These are phyloP conservation scores for Anthonomus grandis DNA, from an alignment of 1,140 invertebrate species.

Conservation along the genomic window DNA sequence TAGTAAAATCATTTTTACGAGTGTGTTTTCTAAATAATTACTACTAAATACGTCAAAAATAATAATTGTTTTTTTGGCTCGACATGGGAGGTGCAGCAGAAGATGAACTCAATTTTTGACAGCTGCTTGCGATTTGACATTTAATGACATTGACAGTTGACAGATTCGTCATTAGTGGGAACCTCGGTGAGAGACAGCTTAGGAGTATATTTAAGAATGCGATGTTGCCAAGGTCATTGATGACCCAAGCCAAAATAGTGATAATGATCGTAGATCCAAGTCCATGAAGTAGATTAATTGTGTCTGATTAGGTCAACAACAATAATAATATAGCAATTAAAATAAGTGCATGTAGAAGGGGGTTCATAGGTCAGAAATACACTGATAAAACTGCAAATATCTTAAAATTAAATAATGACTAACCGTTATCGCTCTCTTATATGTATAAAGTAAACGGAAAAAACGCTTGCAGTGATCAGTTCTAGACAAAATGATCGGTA, in stretches of 20 bases:
- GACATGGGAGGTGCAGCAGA: conserved; percentile 37
- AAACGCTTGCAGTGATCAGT: conserved; percentile 3
- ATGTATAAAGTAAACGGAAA: conserved; percentile 1
- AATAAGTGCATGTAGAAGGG: conserved; percentile 12
- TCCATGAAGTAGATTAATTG: too few species aligned
- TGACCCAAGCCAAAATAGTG: too few species aligned
- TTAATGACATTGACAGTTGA: too few species aligned
- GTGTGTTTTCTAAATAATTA: conserved; percentile 26
- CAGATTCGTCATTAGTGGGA: too few species aligned
- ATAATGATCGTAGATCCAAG: too few species aligned
- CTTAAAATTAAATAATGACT: conserved; percentile 1
- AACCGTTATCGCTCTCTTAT: conserved; percentile 16
- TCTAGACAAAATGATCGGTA: conserved; percentile 8
- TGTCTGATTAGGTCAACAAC: too few species aligned
- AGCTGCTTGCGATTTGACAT: too few species aligned
- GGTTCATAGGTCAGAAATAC: conserved; percentile 5
- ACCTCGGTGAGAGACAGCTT: too few species aligned
- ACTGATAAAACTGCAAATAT: conserved; percentile 13
- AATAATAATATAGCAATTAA: too few species aligned
- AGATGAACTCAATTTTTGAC: too few species aligned
- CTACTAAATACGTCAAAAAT: conserved; percentile 24
- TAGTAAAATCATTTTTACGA: conserved; percentile 87
- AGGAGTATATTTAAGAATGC: too few species aligned
- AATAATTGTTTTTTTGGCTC: conserved; percentile 21
- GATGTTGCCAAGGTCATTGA: too few species aligned